These are phyloP conservation scores for Coenobita brevimanus DNA, from an alignment of 1,140 invertebrate species.

Conservation along the genomic window DNA sequence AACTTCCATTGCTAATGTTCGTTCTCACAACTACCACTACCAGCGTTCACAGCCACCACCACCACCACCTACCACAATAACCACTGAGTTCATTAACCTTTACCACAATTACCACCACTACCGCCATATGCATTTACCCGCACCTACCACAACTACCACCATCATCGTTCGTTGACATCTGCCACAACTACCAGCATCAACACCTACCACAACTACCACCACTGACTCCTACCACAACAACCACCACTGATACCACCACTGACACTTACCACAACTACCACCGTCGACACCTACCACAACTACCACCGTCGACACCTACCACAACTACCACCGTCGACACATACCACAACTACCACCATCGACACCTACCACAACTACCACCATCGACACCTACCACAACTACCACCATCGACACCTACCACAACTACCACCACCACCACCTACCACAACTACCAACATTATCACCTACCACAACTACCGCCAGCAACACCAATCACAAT, in stretches of 20 bases:
- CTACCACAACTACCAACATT: neutral
- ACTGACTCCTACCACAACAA: neutral
- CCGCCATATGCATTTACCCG: too few species aligned
- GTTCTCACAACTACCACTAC: too few species aligned
- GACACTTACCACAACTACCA: neutral
- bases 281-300: too few species aligned
- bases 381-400: too few species aligned
- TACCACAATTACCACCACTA: too few species aligned
- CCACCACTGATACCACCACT: neutral
- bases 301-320: too few species aligned
- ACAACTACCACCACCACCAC: neutral
- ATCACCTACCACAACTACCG: neutral
- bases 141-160: too few species aligned
- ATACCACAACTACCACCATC: conserved; percentile 5
- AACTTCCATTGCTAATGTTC: too few species aligned
- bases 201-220: neutral
- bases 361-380: neutral
- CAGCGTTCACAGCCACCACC: too few species aligned
- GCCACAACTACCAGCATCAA: neutral
- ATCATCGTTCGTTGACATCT: too few species aligned
- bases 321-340: neutral
- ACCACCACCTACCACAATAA: too few species aligned
- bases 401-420: neutral
- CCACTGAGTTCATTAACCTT: too few species aligned
- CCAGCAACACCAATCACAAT: neutral